A percentile compares a stretch with the other conserved stretches of the same genome.
Conservation (phyloP, 2,113 vertebrate genomes). For the Bombycilla garrulus region DNA sequence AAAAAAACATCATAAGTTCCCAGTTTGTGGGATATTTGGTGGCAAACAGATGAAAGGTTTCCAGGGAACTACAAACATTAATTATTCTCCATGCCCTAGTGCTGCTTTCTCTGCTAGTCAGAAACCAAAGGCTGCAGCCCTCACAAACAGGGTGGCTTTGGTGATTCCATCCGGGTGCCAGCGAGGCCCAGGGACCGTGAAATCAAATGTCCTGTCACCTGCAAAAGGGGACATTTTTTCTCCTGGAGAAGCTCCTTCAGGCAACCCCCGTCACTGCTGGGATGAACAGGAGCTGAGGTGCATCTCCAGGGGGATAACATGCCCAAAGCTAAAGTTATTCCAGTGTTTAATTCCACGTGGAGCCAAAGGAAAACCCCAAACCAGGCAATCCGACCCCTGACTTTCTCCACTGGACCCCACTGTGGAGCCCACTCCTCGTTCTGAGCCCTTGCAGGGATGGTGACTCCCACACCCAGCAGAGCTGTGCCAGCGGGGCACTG, state of each 20-base stretch:
- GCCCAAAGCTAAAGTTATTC: neutral
- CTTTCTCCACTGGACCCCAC: neutral
- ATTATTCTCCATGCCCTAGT: fast-evolving
- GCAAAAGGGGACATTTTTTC: neutral
- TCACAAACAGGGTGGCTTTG: fast-evolving
- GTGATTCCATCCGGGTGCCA: fast-evolving
- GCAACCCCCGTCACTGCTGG: fast-evolving
- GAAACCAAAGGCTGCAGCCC: fast-evolving
- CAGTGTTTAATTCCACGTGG: neutral
- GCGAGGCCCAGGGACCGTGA: fast-evolving
- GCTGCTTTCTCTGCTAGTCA: neutral
- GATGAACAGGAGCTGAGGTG: neutral
- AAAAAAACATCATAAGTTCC: neutral
- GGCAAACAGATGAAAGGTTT: neutral
- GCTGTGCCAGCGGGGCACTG: neutral
- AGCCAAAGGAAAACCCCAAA: neutral
- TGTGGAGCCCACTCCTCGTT: fast-evolving
- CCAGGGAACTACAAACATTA: neutral
- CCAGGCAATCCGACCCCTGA: neutral
- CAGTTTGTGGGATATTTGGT: neutral
- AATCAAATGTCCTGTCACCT: fast-evolving
- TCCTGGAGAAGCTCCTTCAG: neutral
- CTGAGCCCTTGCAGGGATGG: neutral
- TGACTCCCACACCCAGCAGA: neutral
- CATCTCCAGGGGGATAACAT: neutral